Base-by-base conservation (phyloP, 2,888 invertebrate genomes). In the Watsonalla binaria region DNA sequence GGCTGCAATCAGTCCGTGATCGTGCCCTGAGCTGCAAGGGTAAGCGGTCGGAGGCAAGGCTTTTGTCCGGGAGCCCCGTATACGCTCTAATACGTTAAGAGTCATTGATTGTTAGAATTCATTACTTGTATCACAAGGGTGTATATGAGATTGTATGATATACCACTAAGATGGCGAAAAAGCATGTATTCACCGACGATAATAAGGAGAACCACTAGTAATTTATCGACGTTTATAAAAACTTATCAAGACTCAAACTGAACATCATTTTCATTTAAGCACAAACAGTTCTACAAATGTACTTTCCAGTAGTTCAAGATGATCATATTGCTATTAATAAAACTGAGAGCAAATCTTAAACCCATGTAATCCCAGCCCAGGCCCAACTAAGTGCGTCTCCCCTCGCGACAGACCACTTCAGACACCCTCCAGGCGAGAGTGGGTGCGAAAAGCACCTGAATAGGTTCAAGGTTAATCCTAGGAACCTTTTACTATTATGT, bases 21-120 rank as follows among this genome's bases (percentile, higher is more conserved):
- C 81, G 76, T 77, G 78, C 78, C 72, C 72, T 73, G 69, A 75
- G 66, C 75, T 72, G 59, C 72, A 67, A 70, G 78, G 77, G 76
- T 62, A 65, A 66, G 61, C 74, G 74, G 60, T 63, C 67, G 72
- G 76, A 72, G 74, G 70, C 68, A 58, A 66, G 68, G 63, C 75
- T 77, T 78, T 76, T 80, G 80, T 82, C 60, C 61, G 62, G 64
- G 53, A 51, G 14, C 37, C 49, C 8, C 14, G 49, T 49, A 15
- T 14, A 49, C 37, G 11, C 37, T 37, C 37, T 49, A 37, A 37
- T 49, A 14, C 49, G 37, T 49, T 37, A 37, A 37, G 37, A 37
- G 33, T 49, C 37, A 49, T 49, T 49, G 37, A 49, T 49, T 37
- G 49, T 49, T 49, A 15, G 11, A 9, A 49, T 37, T 39, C 14